Base-by-base conservation (phyloP, 2,888 invertebrate genomes). In the Drepanosiphum platanoidis region DNA sequence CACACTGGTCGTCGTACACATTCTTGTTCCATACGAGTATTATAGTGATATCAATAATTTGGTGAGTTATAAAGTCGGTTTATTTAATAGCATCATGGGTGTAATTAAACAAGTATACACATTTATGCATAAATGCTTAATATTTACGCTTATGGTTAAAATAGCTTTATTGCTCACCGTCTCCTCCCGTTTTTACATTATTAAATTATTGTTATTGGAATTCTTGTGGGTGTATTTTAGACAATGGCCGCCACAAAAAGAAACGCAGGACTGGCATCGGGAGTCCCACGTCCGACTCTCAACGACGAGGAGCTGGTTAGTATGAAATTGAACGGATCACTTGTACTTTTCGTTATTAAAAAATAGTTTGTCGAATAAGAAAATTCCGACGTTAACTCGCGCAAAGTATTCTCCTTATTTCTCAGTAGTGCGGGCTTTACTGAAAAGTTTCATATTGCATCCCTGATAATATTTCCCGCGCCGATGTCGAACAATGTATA, bases 281-380 rank as follows among this genome's bases (percentile, higher is more conserved):
- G 98, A 52, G 97, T 98, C 39, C 98, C 98, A 81, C 92, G 98
- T 88, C 97, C 99, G 71, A 99, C 99, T 0, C 92, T 99, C 84
- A 99, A 99, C 89, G 99, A 99, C 91, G 99, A 99, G 91, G 99
- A 99, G 92, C 91, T 99, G 95, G 99, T 99, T 92, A 93, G 95
- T 91, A 70, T n/a, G 15, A 9, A 80, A 52, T n/a, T 66, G 13
- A 68, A 79, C 42, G n/a, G n/a, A 61, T 36, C 27, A 61, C 36
- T 61, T 27, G 42, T 52, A 15, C 46, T 68, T 86, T 64, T 86
- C 32, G 42, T 78, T 78, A 71, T 81, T 81, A 81, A 75, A 75
- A 75, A 75, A 58, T 75, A 75, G 75, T 58, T 75, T 27, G n/a
- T 61, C 34, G n/a, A 18, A 75, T 36, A 27, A 75, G 27, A 58